A percentile compares a stretch with the other conserved stretches of the same genome.
These are phyloP conservation scores for Hypomecis punctinalis DNA, from an alignment of 2,888 invertebrate genomes.

Conservation along the genomic window DNA sequence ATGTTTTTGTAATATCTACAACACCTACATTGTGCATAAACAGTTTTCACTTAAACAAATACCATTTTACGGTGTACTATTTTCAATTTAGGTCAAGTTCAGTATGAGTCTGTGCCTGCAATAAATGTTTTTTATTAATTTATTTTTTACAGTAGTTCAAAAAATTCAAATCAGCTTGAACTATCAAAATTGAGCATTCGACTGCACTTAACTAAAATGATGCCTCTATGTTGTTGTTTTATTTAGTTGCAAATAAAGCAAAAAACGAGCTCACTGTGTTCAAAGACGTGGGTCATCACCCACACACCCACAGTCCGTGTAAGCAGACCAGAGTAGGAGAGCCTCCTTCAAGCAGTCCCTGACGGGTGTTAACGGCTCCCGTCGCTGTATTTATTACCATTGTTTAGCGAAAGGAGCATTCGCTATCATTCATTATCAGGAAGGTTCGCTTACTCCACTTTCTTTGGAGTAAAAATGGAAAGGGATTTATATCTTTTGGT, in stretches of 20 bases:
- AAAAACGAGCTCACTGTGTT: constrained; percentile 28
- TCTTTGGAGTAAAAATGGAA: constrained; percentile 47
- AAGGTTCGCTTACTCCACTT: constrained; percentile 36
- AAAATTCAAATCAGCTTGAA: too few species aligned
- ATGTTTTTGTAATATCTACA: too few species aligned
- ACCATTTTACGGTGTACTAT: too few species aligned
- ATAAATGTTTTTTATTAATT: too few species aligned
- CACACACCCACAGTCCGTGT: constrained; percentile 50
- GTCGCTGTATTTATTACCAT: constrained; percentile 84
- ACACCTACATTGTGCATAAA: too few species aligned
- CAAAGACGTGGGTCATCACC: constrained; percentile 40
- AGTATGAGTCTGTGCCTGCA: too few species aligned
- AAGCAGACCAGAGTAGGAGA: constrained; percentile 39
- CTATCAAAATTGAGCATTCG: too few species aligned
- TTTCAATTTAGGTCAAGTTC: too few species aligned
- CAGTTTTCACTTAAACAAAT: too few species aligned
- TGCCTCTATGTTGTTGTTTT: too few species aligned
- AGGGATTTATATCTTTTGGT: constrained; percentile 32
- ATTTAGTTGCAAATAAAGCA: constrained; percentile 15
- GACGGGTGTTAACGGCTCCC: constrained; percentile 72
- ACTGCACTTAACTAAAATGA: too few species aligned
- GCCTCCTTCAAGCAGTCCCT: constrained; percentile 49
- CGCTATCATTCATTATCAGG: constrained; percentile 78
- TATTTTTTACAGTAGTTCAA: too few species aligned
- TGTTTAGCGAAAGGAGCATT: constrained; percentile 80